These are phyloP conservation scores for Rhinolophus sinicus DNA, from an alignment of 2,113 vertebrate species.

Conservation along the genomic window DNA sequence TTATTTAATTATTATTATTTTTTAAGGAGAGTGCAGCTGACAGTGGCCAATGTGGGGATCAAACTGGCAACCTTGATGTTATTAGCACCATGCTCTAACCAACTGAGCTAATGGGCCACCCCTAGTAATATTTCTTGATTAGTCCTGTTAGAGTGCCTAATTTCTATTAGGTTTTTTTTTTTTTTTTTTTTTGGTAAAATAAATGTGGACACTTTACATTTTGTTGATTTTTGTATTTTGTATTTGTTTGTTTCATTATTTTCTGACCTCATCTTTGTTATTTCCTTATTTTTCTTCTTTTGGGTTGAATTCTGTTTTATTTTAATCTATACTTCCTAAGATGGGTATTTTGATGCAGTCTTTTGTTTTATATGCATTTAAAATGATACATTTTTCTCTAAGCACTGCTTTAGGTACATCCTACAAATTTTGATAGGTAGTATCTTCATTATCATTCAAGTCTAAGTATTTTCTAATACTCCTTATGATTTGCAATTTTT, in stretches of 20 bases:
- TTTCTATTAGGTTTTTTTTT: neutral
- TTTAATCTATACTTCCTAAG: neutral
- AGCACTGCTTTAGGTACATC: neutral
- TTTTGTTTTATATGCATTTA: neutral
- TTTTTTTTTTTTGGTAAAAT: neutral
- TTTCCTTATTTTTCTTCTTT: neutral
- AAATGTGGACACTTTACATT: neutral
- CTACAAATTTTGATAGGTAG: neutral
- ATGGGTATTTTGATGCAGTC: neutral
- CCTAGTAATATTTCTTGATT: neutral
- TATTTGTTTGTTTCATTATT: neutral
- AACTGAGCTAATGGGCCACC: no score
- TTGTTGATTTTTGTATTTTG: neutral
- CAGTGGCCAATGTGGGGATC: no score
- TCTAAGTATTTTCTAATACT: neutral
- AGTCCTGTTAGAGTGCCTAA: neutral
- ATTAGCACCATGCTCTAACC: no score
- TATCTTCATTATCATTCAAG: neutral
- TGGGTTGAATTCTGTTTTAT: neutral
- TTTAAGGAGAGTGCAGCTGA: no score
- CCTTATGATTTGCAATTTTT: neutral
- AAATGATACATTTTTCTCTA: neutral
- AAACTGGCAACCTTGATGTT: no score
- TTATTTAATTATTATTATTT: no score
- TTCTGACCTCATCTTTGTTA: neutral